Base-by-base conservation (phyloP, 2,888 invertebrate genomes). In the Nephrotoma appendiculata region DNA sequence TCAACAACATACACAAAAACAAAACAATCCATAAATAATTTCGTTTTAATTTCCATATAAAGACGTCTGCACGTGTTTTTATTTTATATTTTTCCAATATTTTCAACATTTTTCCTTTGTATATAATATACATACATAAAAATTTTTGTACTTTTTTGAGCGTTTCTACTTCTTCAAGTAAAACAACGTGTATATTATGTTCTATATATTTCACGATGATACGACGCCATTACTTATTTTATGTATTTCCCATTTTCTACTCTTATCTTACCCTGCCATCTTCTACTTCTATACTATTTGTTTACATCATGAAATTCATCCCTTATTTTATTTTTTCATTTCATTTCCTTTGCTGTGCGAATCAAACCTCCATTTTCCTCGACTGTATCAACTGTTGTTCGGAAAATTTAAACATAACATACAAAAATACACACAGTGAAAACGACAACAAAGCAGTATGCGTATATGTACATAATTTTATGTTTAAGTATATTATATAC, bases 161-260 rank as follows among this genome's bases (percentile, higher is more conserved):
- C 19, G 5, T 12, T 31, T 71, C 1, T 71, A 71, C 31, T 31
- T 5, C 71, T 44, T 31, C 11, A 11, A 31, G 11, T 5, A 31
- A 9, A 71, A 71, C 71, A 71, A 19, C 31, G 71, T 71, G 31
- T 71, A 31, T 31, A 71, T 52, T 48, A 31, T 19, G 9, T 31
- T 31, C 6, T 71, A 71, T 71, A 5, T 71, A 7, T 71, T 71
- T 71, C 71, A 71, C 19, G 71, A 71, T 71, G 31, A 42, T 84
- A 84, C 84, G 84, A 84, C 84, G 84, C 84, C 84, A 84, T 84
- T 84, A 84, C 84, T 84, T 84, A 84, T 84, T 84, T 84, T 84
- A 41, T 42, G 9, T 84, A 9, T 84, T 84, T 42, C 15, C 42
- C 41, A 84, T 84, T 84, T 84, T 42, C 84, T 9, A 84, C 15